Base-by-base conservation (phyloP, 2,797 vertebrate genomes). In the Clamator glandarius region DNA sequence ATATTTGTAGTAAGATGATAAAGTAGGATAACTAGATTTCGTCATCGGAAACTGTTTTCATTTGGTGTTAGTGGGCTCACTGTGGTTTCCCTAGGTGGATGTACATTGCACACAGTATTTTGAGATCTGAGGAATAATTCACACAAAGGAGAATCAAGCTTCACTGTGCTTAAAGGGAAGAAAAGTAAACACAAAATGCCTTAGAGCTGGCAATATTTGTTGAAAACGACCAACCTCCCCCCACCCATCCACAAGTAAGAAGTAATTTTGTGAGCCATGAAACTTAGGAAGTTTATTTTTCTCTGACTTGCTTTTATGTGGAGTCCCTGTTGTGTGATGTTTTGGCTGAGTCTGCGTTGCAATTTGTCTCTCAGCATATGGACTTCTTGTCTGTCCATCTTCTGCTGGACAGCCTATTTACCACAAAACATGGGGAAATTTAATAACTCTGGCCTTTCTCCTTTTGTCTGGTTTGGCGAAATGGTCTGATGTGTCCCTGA, bases 251-350 rank as follows among this genome's bases (percentile, higher is more conserved):
- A 82, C 59, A 90, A 88, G 69, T 76, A 90, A 91, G 89, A 87
- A 66, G 63, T 92, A 82, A 59, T 87, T 86, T 84, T 89, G 52
- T 84, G 67, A 94, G 44, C 86, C 44, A 20, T 84, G 83, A 89
- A 89, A 95, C 59, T 89, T 82, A 79, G 78, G 64, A 85, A 92
- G 55, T 92, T 91, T 84, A 51, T 86, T 90, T 96, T 92, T 69
- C 87, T 88, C 62, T 90, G 87, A 16, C 70, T 92, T 78, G 80
- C 63, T 76, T 73, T 87, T 57, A 25, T 92, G 67, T 95, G 70
- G 70, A 84, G 76, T 92, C 89, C 59, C 84, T 35, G 33, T 63
- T 89, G 83, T 69, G 73, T 93, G 41, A 66, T 92, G 74, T 84
- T 95, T 91, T 79, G 55, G 63, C 66, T 89, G 44, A 96, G 88